Evolutionary conservation across 1,140 invertebrate genomes (phyloP).

Genomic region (Drosophila pachea): DNA sequence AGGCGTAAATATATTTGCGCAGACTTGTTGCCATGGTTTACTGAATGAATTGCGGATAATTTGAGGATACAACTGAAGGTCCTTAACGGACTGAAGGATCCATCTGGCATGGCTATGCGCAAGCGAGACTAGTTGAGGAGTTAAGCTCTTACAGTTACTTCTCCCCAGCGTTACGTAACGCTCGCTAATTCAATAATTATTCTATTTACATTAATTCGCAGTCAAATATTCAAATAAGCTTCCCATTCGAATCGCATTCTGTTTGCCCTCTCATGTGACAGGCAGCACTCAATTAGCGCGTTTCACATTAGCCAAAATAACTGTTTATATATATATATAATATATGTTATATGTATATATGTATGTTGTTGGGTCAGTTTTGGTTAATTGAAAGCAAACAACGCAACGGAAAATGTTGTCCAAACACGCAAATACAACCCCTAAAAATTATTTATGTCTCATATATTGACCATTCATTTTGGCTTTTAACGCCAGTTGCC

Average conservation of each 20-base stretch:
- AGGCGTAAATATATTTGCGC: conserved; percentile 1
- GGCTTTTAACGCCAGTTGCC: conserved; percentile 63
- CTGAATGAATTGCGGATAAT: no score
- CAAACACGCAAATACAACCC: conserved; percentile 54
- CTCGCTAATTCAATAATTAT: conserved; percentile 5
- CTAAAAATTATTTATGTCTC: conserved; percentile 75
- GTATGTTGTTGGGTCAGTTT: conserved; percentile 51
- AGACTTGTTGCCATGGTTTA: neutral
- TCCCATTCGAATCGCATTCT: conserved; percentile 46
- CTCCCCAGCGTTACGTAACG: no score
- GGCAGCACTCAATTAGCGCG: conserved; percentile 59
- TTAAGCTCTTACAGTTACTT: no score
- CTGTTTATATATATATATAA: neutral
- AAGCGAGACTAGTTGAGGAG: no score
- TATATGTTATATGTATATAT: neutral
- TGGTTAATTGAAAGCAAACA: conserved; percentile 76
- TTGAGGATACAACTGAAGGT: no score
- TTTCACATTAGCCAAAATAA: conserved; percentile 4
- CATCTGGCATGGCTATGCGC: no score
- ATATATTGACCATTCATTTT: conserved; percentile 75
- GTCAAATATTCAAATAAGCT: conserved; percentile 38
- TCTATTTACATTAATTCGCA: conserved; percentile 39
- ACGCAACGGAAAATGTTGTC: conserved; percentile 48
- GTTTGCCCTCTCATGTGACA: conserved; percentile 44
- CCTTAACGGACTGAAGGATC: no score